A percentile compares a stretch with the other conserved stretches of the same genome.
These are phyloP conservation scores for Elephas maximus DNA, from an alignment of 2,113 vertebrate species.

Conservation along the genomic window DNA sequence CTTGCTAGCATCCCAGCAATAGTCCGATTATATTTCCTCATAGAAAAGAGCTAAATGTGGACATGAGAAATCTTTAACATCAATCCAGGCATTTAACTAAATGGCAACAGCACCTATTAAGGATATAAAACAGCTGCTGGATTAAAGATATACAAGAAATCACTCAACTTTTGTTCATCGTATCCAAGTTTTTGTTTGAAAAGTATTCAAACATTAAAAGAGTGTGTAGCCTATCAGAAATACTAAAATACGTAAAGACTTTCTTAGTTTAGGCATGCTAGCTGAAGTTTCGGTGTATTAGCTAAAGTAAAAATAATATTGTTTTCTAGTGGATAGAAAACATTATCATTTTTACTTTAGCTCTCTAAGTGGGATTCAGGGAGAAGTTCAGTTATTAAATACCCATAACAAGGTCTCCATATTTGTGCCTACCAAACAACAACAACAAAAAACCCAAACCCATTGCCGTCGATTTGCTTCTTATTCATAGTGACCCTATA, in stretches of 20 bases:
- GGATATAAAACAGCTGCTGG: neutral
- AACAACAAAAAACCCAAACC: no score
- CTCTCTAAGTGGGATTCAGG: neutral
- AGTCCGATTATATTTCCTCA: neutral
- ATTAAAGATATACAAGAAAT: neutral
- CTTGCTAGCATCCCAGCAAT: neutral
- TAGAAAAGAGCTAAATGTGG: neutral
- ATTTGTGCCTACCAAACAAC: neutral
- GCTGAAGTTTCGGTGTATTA: neutral
- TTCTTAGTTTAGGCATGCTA: neutral
- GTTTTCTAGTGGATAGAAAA: neutral
- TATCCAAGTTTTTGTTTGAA: neutral
- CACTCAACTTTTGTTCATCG: neutral
- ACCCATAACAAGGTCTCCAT: neutral
- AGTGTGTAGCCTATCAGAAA: neutral
- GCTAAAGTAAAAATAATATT: slow-evolving; percentile 9
- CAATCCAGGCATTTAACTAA: neutral
- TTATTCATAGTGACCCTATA: no score
- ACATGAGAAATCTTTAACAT: neutral
- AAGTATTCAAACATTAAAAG: neutral
- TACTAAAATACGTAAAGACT: neutral
- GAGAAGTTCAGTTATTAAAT: neutral
- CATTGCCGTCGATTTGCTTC: no score
- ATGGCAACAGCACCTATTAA: neutral
- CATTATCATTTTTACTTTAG: neutral